Base-by-base conservation (phyloP, 2,113 vertebrate species). In the Urocynchramus pylzowi region DNA sequence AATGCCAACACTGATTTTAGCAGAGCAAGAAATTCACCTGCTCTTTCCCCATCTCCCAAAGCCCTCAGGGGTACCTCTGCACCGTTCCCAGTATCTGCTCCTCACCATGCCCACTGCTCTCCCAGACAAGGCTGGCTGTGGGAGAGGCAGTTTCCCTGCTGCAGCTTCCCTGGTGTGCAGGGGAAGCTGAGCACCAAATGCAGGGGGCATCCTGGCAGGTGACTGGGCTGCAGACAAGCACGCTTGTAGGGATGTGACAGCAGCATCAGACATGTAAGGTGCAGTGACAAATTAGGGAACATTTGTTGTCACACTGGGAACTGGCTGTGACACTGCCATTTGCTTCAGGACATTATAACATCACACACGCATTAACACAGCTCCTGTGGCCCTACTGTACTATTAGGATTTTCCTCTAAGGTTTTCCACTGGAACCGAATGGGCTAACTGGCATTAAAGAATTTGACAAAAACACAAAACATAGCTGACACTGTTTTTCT, bases 31-130 rank as follows among this genome's bases (percentile, higher is more conserved):
- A 57, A 73, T 77, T 30, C 44, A 70, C n/a, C n/a, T 0, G 0
- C 65, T 78, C 47, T 76, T 68, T 49, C 20, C 12, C 49, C 9
- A 2, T 82, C 23, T 91, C 65, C 41, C 27, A 57, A 37, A 90
- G 53, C 35, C 67, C 53, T 64, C 2, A 0, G 2, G 1, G 64
- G 69, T 75, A 13, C 30, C n/a, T 53, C 9, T 63, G 39, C 67
- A 9, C 13, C 0, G 0, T 68, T 71, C 39, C 64, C 64, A 56
- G 69, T 17, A 6, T 17, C 53, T 39, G 53, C 50, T 81, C 50
- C 59, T n/a, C 1, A 0, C 4, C 0, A 1, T 78, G 52, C 37
- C 44, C 16, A 1, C 11, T 1, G 2, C 30, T 53, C 19, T 23
- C 2, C 22, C 44, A n/a, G 24, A 13, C 0, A 0, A 22, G 45